Evolutionary conservation across 2,888 invertebrate species (phyloP).

Genomic region (Geophilus truncorum): DNA sequence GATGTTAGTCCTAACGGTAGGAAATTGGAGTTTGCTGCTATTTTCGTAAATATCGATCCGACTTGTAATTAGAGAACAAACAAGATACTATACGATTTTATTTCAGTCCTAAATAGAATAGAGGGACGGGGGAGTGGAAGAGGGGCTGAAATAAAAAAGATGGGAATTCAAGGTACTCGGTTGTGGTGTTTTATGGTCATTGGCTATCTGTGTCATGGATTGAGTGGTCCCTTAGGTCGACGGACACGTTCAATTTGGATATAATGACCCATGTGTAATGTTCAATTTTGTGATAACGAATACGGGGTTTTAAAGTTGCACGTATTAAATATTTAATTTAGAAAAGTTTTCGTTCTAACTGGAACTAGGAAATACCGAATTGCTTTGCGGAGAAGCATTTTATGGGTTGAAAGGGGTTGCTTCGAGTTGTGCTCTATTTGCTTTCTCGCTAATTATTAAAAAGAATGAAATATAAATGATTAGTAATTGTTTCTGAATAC

Average conservation of each 20-base stretch:
- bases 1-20: not conserved
- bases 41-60: not conserved
- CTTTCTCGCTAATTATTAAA: too few relatives aligned
- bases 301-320: not conserved
- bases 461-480: too few relatives aligned
- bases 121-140: not conserved
- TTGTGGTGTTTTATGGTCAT: conserved; percentile 1
- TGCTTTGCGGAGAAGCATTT: not conserved
- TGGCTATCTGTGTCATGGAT: conserved; percentile 8
- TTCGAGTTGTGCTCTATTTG: too few relatives aligned
- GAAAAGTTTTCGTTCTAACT: not conserved
- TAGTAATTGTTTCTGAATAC: too few relatives aligned
- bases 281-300: not conserved
- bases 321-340: not conserved
- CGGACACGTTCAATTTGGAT: conserved; percentile 22
- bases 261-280: conserved; percentile 1
- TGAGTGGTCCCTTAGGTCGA: not conserved
- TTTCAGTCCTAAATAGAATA: not conserved
- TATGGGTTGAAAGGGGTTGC: too few relatives aligned
- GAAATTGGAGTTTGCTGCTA: not conserved
- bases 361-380: not conserved
- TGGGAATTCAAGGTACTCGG: not conserved
- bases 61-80: not conserved
- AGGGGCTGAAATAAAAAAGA: not conserved
- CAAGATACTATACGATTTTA: not conserved